Evolutionary conservation across 1,140 invertebrate species (phyloP).

Genomic region (Scylla paramamosain): DNA sequence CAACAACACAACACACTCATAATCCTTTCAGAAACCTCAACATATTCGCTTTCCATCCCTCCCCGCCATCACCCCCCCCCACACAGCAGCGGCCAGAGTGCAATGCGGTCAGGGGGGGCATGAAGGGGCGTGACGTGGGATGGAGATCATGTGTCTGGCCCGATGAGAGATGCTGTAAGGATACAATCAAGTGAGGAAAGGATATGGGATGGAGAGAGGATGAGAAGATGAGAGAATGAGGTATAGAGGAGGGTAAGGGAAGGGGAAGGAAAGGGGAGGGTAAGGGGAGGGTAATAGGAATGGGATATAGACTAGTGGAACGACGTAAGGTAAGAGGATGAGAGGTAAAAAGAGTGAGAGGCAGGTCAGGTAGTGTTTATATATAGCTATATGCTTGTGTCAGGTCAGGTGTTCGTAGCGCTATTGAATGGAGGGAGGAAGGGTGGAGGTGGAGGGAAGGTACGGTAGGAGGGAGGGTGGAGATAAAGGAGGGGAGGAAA

Average conservation of each 20-base stretch:
- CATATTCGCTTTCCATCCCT: no score
- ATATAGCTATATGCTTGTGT: background rate
- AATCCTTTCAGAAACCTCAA: no score
- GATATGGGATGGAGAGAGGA: background rate
- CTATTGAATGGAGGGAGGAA: background rate
- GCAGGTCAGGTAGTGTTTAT: background rate
- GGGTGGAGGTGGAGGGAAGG: background rate
- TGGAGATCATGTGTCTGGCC: no score
- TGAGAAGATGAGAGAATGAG: background rate
- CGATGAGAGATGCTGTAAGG: no score
- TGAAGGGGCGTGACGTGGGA: no score
- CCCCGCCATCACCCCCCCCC: background rate
- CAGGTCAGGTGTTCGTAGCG: background rate
- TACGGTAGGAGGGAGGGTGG: background rate
- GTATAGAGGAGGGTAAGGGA: background rate
- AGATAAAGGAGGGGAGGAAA: background rate
- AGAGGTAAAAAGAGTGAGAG: background rate
- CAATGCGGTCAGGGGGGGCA: no score
- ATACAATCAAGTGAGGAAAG: background rate
- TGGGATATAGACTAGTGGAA: background rate
- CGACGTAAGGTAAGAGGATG: background rate
- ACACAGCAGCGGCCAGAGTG: no score
- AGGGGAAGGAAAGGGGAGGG: background rate
- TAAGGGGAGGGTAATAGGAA: no score
- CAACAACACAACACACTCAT: background rate